Evolutionary conservation across 2,888 invertebrate genomes (phyloP).

Genomic region (Automeris io): DNA sequence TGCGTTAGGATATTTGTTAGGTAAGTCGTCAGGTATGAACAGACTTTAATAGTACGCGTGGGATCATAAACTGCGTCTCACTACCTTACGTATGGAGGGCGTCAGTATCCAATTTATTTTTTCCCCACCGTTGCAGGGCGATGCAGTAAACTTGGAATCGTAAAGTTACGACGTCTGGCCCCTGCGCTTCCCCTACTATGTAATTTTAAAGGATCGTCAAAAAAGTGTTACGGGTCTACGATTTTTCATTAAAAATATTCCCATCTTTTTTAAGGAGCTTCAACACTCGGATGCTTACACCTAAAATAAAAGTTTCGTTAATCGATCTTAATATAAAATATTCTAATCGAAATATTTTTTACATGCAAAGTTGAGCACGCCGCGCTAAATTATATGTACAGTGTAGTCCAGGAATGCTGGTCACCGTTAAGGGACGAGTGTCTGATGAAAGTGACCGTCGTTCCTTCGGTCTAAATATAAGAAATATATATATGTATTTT

Average conservation of each 20-base stretch:
- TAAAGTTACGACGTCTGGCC: constrained; percentile 68
- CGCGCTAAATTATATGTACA: no score
- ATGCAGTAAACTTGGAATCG: constrained; percentile 66
- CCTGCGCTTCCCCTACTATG: constrained; percentile 44
- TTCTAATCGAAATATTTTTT: no score
- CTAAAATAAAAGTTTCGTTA: no score
- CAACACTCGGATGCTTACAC: no score
- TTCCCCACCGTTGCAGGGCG: constrained; percentile 65
- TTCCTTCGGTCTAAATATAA: no score
- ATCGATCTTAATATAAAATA: no score
- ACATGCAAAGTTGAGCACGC: no score
- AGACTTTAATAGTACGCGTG: constrained; percentile 10
- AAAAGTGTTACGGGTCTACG: constrained; percentile 4
- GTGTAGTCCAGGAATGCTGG: no score
- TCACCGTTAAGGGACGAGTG: no score
- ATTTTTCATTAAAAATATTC: background rate
- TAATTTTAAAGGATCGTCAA: constrained; percentile 19
- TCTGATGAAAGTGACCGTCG: no score
- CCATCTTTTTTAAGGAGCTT: no score
- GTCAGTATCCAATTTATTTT: constrained; percentile 72
- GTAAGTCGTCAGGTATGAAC: background rate
- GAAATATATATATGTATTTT: no score
- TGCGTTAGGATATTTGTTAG: background rate
- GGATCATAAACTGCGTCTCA: constrained; percentile 47
- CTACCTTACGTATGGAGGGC: constrained; percentile 45